Conservation (phyloP, 2,797 vertebrate genomes). For the Scleropages formosus region DNA sequence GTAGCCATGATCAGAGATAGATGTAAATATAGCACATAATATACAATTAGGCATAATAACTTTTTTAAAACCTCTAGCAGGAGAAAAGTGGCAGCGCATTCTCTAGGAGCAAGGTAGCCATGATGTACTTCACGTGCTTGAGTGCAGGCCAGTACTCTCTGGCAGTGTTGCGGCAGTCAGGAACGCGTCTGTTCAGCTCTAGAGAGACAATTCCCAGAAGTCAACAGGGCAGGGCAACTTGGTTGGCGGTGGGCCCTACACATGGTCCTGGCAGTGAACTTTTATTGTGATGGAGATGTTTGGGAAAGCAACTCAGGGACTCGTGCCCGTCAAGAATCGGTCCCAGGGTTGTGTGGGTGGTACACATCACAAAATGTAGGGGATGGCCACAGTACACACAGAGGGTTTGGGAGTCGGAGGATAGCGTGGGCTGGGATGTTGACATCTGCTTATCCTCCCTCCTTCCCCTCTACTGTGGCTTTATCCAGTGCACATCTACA, state of each 20-base stretch:
- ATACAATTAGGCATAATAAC: conserved; percentile 19
- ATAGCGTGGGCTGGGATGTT: conserved; percentile 47
- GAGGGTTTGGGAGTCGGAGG: conserved; percentile 35
- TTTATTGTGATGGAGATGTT: conserved; percentile 6
- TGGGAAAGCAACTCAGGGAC: not conserved
- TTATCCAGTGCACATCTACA: conserved; percentile 13
- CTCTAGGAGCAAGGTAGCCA: conserved; percentile 32
- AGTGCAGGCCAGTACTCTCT: not conserved
- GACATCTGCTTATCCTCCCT: conserved; percentile 48
- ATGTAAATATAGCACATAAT: conserved; percentile 9
- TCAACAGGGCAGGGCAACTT: conserved; percentile 36
- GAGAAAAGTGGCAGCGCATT: conserved; percentile 17
- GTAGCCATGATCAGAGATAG: conserved; percentile 26
- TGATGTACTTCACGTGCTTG: conserved; percentile 31
- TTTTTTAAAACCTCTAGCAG: not conserved
- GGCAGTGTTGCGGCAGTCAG: conserved; percentile 29
- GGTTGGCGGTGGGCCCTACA: not conserved
- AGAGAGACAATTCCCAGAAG: conserved; percentile 35
- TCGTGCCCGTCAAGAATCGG: conserved; percentile 51
- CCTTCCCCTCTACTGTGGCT: conserved; percentile 30
- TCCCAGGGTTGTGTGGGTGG: conserved; percentile 35
- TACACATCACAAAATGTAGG: conserved; percentile 46
- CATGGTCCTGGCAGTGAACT: not conserved
- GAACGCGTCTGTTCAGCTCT: conserved; percentile 39
- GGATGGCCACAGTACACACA: conserved; percentile 35